A percentile compares a stretch with the other conserved stretches of the same genome.
Conservation (phyloP, 2,113 vertebrate species). For the Solenodon paradoxus region DNA sequence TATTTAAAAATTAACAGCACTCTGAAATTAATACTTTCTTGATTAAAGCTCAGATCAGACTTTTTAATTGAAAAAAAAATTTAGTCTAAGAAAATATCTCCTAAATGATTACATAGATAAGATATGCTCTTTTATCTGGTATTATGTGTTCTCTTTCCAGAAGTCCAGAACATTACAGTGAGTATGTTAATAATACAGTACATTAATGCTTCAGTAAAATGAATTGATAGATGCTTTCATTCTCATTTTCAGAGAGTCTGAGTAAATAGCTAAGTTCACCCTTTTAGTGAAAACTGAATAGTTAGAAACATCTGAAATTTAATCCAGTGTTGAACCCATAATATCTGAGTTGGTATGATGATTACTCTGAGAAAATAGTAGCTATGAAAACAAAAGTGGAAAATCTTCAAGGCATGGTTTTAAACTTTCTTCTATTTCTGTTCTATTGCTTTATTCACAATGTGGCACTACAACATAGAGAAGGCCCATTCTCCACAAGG, state of each 20-base stretch:
- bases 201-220: slow-evolving; percentile 1
- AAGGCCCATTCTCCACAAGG: not conserved
- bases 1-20: not conserved
- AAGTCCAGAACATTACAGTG: slow-evolving; percentile 15
- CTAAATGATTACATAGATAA: not conserved
- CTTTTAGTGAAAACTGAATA: not conserved
- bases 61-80: not conserved
- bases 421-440: not conserved
- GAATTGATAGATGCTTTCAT: slow-evolving; percentile 15
- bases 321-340: not conserved
- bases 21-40: not conserved
- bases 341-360: not conserved
- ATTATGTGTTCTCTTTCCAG: not conserved
- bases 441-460: not conserved
- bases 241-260: slow-evolving; percentile 24
- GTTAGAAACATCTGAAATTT: slow-evolving; percentile 36
- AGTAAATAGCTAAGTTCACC: not conserved
- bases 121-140: not conserved
- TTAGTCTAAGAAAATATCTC: not conserved
- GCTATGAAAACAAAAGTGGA: not conserved
- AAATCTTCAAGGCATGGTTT: not conserved
- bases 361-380: not conserved
- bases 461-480: not conserved
- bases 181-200: not conserved
- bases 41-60: not conserved